A percentile compares a stretch with the other conserved stretches of the same genome.
phyloP scores from a whole-genome alignment of 2,113 vertebrate species.

The Astatoreochromis straeleni region DNA sequence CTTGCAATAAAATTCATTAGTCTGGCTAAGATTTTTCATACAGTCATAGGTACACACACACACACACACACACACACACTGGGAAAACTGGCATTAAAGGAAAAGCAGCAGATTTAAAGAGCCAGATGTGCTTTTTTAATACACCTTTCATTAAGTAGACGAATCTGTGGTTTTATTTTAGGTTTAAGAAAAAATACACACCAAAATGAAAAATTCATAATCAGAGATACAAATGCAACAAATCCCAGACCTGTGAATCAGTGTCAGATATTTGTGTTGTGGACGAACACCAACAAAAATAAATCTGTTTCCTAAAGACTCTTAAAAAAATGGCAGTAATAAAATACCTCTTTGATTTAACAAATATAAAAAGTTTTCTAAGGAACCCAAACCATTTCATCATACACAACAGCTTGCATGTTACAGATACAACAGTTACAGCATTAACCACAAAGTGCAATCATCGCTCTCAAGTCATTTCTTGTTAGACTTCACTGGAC shows the following conservation, averaged over 20 bases:
- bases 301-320: not conserved
- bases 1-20: slow-evolving; percentile 51
- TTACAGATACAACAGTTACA: not conserved
- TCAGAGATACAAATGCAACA: not conserved
- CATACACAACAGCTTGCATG: not conserved
- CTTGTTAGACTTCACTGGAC: not conserved
- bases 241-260: not conserved
- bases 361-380: not conserved
- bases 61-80: not conserved
- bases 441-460: not conserved
- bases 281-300: not conserved
- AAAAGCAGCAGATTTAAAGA: slow-evolving; percentile 12
- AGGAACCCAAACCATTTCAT: not conserved
- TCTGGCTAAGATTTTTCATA: slow-evolving; percentile 47
- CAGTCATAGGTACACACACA: not conserved
- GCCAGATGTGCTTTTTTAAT: slow-evolving; percentile 16
- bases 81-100: slow-evolving; percentile 17
- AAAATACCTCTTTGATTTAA: not conserved
- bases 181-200: not conserved
- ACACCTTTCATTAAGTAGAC: not conserved
- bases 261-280: not conserved
- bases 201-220: not conserved
- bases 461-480: not conserved
- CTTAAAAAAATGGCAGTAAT: not conserved
- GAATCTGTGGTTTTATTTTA: not conserved